Evolutionary conservation across 2,113 vertebrate species (phyloP).

Genomic region (Psilopsiagon aymara): DNA sequence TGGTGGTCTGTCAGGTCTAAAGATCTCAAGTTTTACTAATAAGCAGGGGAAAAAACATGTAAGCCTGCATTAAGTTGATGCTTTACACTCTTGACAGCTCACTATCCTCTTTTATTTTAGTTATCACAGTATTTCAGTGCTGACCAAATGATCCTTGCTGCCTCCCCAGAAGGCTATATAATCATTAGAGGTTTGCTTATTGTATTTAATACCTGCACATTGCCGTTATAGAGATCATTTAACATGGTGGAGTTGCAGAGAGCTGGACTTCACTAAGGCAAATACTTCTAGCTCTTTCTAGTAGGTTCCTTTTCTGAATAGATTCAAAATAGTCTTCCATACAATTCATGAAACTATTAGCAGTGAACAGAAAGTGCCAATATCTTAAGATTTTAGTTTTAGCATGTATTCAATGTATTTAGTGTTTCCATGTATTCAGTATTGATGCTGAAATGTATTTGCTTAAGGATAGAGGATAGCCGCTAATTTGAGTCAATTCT

Average conservation of each 20-base stretch:
- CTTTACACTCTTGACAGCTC: not conserved
- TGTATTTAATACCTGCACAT: not conserved
- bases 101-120: not conserved
- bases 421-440: not conserved
- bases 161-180: not conserved
- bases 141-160: not conserved
- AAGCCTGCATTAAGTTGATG: not conserved
- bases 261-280: not conserved
- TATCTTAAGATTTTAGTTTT: not conserved
- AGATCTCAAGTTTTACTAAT: not conserved
- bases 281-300: not conserved
- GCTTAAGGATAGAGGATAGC: not conserved
- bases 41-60: not conserved
- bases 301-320: not conserved
- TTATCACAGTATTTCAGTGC: not conserved
- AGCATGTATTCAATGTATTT: not conserved
- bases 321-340: not conserved
- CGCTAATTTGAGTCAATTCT: not conserved
- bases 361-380: not conserved
- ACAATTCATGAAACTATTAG: not conserved
- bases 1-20: not conserved
- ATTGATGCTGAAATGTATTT: not conserved
- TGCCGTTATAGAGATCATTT: not conserved
- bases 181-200: not conserved
- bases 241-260: not conserved